Conservation (phyloP, 1,140 invertebrate genomes). For the Papilio glaucus region DNA sequence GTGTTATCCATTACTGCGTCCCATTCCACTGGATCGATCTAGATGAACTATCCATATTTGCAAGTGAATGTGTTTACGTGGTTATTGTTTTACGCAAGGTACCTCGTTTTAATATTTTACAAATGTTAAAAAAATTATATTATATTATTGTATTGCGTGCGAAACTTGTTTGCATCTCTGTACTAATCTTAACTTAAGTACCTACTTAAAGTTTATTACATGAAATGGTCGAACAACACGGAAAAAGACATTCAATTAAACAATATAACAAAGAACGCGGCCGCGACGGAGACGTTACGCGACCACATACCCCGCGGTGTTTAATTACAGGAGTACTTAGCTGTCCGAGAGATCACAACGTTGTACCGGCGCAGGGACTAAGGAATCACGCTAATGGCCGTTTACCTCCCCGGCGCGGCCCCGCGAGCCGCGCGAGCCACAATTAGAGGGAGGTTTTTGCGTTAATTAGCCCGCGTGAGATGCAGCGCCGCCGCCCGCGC, state of each 20-base stretch:
- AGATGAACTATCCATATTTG: too few species aligned
- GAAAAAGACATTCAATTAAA: constrained; percentile 19
- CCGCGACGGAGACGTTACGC: neutral
- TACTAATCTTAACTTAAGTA: neutral
- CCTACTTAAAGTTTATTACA: constrained; percentile 1
- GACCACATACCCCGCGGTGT: neutral
- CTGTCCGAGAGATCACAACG: neutral
- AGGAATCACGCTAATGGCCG: neutral
- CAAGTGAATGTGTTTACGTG: too few species aligned
- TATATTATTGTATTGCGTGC: neutral
- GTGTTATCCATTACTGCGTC: too few species aligned
- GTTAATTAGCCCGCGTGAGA: constrained; percentile 41
- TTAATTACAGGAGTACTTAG: neutral
- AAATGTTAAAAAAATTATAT: too few species aligned
- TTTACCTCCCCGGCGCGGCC: neutral
- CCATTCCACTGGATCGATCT: too few species aligned
- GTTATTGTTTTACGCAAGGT: too few species aligned
- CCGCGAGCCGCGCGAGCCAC: constrained; percentile 13
- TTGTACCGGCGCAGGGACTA: neutral
- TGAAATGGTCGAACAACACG: neutral
- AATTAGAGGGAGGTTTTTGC: constrained; percentile 42
- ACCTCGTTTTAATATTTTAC: too few species aligned
- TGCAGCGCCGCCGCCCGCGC: constrained; percentile 35
- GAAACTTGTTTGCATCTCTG: neutral
- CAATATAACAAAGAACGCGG: neutral